A percentile compares a stretch with the other conserved stretches of the same genome.
phyloP scores from a whole-genome alignment of 53 echinoderm and acorn worm species.

The Paracentrotus lividus region DNA sequence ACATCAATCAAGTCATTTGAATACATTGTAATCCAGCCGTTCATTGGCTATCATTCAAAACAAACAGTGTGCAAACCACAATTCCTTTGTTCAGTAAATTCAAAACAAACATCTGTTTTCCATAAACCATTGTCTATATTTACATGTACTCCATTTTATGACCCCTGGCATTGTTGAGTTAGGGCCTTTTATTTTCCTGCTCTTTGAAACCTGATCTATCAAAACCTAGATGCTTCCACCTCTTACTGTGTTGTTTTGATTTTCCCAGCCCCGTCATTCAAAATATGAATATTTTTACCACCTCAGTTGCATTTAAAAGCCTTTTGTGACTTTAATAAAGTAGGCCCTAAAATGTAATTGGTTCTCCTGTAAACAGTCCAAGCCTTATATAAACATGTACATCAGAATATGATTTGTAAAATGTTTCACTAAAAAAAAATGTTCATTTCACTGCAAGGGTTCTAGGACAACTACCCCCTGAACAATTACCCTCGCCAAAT shows the following conservation, averaged over 20 bases:
- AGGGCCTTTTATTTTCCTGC: background rate
- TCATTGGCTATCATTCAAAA: background rate
- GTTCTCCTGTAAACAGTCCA: too few species aligned
- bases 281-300: too few species aligned
- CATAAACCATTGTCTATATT: background rate
- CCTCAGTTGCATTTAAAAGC: too few species aligned
- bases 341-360: too few species aligned
- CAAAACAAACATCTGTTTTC: background rate
- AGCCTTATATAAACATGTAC: too few species aligned
- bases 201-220: background rate
- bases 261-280: background rate
- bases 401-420: too few species aligned
- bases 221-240: background rate
- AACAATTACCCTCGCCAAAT: too few species aligned
- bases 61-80: background rate
- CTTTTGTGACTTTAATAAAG: too few species aligned
- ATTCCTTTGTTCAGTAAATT: background rate
- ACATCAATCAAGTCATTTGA: background rate
- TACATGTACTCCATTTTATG: background rate
- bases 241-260: background rate
- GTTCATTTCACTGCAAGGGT: too few species aligned
- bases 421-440: too few species aligned
- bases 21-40: background rate
- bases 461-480: too few species aligned
- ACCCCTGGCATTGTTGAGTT: background rate